Evolutionary conservation across 2,113 vertebrate genomes (phyloP), one percentile per base, ranked within the genome.

Genomic region (Raja brachyura): DNA sequence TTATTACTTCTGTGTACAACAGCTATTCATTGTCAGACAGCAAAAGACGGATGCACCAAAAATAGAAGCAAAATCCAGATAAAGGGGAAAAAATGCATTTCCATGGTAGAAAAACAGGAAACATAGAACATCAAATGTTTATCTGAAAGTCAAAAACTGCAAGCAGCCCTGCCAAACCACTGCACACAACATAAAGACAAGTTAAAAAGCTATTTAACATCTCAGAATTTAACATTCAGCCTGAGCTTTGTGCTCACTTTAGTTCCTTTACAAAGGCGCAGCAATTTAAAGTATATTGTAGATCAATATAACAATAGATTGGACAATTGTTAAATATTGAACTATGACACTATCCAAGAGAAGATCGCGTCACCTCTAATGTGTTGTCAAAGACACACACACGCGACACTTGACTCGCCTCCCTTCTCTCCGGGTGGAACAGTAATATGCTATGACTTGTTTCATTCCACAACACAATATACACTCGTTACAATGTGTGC

Each of bases 111-210:
- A 90, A 59, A 90, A 90, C 90, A 92, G 90, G 90, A 92, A 74
- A 92, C 68, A 92, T 66, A 92, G 66, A 73, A 92, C 90, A 74
- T 92, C 66, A 92, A 92, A 92, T 92, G 68, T 92, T 92, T 92
- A 92, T 92, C 90, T 28, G 33, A 92, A 92, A 73, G 66, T 54
- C 90, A 54, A 92, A 92, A 20, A 68, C 90, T 73, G 90, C 68
- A 73, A 11, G 70, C 66, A 90, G 88, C 22, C 66, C 31, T 39
- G 33, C 4, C 22, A 70, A 73, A 54, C 68, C 70, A 5, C 68
- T 73, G 33, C 66, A 54, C 78, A 70, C 18, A 90, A 63, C 3
- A 3, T 70, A 74, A 48, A 92, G 90, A 73, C 20, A 74, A 92
- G 54, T 13, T 18, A 54, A 68, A 90, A 28, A 63, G 14, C n/a